phyloP scores from a whole-genome alignment of 2,113 vertebrate genomes.

The Rhizomys pruinosus region DNA sequence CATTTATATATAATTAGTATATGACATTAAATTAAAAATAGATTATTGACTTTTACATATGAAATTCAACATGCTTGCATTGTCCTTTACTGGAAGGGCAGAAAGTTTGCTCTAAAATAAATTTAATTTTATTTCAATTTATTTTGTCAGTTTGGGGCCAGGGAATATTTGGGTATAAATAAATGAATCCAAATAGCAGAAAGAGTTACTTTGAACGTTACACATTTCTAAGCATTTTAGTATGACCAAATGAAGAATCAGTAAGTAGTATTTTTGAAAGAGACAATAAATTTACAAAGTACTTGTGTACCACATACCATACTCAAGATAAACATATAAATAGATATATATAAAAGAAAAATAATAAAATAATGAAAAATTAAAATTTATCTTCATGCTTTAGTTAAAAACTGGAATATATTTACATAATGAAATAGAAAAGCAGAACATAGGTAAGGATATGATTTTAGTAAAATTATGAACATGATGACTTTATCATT shows the following conservation, averaged over 20 bases:
- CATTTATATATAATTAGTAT: neutral
- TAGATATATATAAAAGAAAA: neutral
- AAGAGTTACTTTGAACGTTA: neutral
- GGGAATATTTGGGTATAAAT: neutral
- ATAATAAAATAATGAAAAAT: neutral
- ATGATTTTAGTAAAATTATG: neutral
- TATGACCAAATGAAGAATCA: neutral
- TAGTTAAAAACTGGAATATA: neutral
- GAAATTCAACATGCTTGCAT: neutral
- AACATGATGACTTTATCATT: neutral
- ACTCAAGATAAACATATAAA: neutral
- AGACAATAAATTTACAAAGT: neutral
- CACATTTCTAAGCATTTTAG: neutral
- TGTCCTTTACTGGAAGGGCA: neutral
- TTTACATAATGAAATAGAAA: neutral
- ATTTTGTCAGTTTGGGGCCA: neutral
- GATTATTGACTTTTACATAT: neutral
- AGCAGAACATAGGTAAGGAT: neutral
- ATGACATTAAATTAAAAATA: neutral
- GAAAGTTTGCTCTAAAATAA: neutral
- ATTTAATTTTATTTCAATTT: neutral
- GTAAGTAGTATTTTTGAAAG: neutral
- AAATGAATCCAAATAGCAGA: neutral
- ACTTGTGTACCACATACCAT: neutral
- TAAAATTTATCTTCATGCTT: neutral